Conservation (phyloP, 2,797 vertebrate species). For the Eulemur albifrons region DNA sequence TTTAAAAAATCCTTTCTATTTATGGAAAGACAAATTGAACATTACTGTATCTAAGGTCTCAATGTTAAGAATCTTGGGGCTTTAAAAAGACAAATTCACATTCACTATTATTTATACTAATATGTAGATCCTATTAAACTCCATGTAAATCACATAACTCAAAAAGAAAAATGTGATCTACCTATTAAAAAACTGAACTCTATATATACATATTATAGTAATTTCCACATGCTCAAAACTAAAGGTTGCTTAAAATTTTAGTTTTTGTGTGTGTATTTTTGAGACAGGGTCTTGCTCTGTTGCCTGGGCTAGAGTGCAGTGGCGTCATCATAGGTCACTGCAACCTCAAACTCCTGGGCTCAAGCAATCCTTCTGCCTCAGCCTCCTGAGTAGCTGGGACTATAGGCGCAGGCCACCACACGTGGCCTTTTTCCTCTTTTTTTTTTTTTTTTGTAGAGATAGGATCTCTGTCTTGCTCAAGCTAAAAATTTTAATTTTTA, state of each 20-base stretch:
- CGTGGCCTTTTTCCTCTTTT: background rate
- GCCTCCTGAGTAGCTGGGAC: background rate
- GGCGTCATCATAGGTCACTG: background rate
- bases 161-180: slow-evolving; percentile 28
- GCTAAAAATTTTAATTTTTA: slow-evolving; percentile 38
- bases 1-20: slow-evolving; percentile 49
- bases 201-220: background rate
- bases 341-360: background rate
- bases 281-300: background rate
- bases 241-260: background rate
- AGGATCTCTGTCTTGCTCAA: background rate
- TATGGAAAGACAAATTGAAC: slow-evolving; percentile 1
- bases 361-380: background rate
- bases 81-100: slow-evolving; percentile 51
- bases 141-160: background rate
- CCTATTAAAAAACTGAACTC: slow-evolving; percentile 11
- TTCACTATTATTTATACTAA: background rate
- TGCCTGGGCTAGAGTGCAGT: background rate
- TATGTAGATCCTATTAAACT: background rate
- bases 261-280: background rate
- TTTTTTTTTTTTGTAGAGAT: background rate
- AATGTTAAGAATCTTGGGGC: background rate
- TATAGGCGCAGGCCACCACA: background rate
- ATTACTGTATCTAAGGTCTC: slow-evolving; percentile 38
- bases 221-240: background rate